A percentile compares a stretch with the other conserved stretches of the same genome.
Evolutionary conservation across 2,888 invertebrate species (phyloP).

Genomic region (Notodonta dromedarius): DNA sequence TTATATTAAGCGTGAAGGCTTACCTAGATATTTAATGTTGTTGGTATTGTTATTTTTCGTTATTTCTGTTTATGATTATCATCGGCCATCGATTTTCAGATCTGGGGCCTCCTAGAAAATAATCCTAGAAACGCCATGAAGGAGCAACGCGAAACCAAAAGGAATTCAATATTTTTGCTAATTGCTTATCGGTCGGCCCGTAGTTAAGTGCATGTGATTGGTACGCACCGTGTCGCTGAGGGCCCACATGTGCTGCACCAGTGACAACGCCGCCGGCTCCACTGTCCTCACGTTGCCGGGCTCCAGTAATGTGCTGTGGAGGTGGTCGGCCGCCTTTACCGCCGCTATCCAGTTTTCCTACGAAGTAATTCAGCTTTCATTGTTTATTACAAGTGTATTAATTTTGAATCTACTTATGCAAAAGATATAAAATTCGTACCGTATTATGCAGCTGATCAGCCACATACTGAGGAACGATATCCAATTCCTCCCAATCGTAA

Average conservation of each 20-base stretch:
- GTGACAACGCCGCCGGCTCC: slow-evolving; percentile 70
- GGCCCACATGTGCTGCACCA: slow-evolving; percentile 80
- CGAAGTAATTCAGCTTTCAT: neutral
- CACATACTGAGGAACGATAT: slow-evolving; percentile 84
- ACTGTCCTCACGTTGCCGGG: slow-evolving; percentile 59
- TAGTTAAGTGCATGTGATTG: neutral
- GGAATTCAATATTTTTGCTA: no score
- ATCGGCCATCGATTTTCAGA: no score
- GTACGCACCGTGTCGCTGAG: slow-evolving; percentile 69
- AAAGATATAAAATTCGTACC: slow-evolving; percentile 70
- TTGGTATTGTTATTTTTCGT: no score
- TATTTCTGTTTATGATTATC: no score
- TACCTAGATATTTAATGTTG: no score
- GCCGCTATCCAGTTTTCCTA: slow-evolving; percentile 79
- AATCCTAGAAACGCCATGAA: no score
- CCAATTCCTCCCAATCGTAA: slow-evolving; percentile 86
- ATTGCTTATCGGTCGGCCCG: neutral
- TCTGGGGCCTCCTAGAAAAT: no score
- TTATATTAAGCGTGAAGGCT: no score
- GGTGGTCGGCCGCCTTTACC: slow-evolving; percentile 75
- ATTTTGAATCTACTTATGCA: no score
- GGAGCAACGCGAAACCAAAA: no score
- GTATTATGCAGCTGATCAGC: slow-evolving; percentile 88
- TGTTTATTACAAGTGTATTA: neutral
- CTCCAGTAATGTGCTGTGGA: slow-evolving; percentile 72